Evolutionary conservation across 2,113 vertebrate genomes (phyloP), one percentile per base, ranked within the genome.

Genomic region (Siniperca knerii): DNA sequence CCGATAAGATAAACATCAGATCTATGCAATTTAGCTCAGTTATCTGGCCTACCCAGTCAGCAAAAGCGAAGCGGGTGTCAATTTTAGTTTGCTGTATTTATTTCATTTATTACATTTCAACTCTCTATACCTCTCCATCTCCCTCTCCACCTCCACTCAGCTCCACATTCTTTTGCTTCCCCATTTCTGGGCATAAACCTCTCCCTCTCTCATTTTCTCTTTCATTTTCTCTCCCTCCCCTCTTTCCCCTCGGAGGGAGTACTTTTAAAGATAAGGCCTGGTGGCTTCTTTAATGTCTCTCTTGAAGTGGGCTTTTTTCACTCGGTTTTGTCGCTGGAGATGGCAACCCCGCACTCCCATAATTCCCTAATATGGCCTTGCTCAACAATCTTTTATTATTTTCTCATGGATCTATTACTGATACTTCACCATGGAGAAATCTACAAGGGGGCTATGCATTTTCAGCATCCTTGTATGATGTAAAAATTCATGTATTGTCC

Each of bases 1-100:
- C 70, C 79, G 95, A 96, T 96, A 96, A 96, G 96, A 96, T 96
- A 96, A 95, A 90, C 90, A 96, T 96, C 94, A 83, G 89, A 96
- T 96, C 94, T 94, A 13, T 85, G 92, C 93, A 95, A 95, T 95
- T 96, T 95, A 95, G 92, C 93, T 90, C 92, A 94, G 93, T 96
- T 96, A 96, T 96, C 96, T 90, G 89, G 90, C 90, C 89, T 87
- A 90, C 92, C 81, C 95, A 96, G 96, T 96, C 93, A 95, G 94
- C 95, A 93, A 80, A 92, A 93, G 94, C 90, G 69, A 95, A 90
- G 92, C 93, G 93, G 93, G 92, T 95, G 93, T 96, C 95, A 94
- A 91, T 94, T 95, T 94, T 72, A 83, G 77, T 90, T 93, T 90
- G 77, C 87, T 60, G 68, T 93, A 89, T 95, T 94, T 92, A 93